These are phyloP conservation scores for Epinotia brunnichana DNA, from an alignment of 2,888 invertebrate genomes.

Conservation along the genomic window DNA sequence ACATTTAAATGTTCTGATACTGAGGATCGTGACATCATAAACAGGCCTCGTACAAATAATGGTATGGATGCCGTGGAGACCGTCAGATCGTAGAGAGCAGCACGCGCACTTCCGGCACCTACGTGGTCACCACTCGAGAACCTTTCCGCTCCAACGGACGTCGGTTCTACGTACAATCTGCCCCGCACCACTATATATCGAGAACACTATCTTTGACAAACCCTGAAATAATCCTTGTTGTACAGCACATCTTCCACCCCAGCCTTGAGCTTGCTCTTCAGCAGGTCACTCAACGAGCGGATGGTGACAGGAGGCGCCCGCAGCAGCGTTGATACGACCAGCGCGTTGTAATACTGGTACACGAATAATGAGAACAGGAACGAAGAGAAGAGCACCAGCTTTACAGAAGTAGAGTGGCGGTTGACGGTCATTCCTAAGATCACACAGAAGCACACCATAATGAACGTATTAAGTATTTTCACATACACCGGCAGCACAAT, in stretches of 20 bases:
- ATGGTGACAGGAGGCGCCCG: conserved; percentile 85
- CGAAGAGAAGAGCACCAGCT: conserved; percentile 79
- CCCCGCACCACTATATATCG: too few species aligned
- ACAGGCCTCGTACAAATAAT: too few species aligned
- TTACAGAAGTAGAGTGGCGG: conserved; percentile 76
- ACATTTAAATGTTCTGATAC: too few species aligned
- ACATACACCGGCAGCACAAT: too few species aligned
- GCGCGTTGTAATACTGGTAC: conserved; percentile 88
- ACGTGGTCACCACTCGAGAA: too few species aligned
- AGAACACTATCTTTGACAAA: neutral
- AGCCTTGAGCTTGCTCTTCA: conserved; percentile 83
- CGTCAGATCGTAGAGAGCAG: too few species aligned
- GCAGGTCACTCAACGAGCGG: conserved; percentile 82
- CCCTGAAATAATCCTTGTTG: conserved; percentile 83
- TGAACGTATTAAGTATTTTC: too few species aligned
- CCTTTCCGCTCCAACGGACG: too few species aligned
- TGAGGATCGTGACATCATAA: too few species aligned
- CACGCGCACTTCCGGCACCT: too few species aligned
- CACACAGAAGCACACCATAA: neutral
- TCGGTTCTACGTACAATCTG: too few species aligned
- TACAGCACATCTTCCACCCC: conserved; percentile 87
- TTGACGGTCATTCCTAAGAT: conserved; percentile 71
- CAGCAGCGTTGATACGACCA: conserved; percentile 86
- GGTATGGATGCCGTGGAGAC: too few species aligned
- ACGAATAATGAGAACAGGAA: conserved; percentile 84